phyloP scores from a whole-genome alignment of 2,888 invertebrate genomes.

The Lithophane socia region DNA sequence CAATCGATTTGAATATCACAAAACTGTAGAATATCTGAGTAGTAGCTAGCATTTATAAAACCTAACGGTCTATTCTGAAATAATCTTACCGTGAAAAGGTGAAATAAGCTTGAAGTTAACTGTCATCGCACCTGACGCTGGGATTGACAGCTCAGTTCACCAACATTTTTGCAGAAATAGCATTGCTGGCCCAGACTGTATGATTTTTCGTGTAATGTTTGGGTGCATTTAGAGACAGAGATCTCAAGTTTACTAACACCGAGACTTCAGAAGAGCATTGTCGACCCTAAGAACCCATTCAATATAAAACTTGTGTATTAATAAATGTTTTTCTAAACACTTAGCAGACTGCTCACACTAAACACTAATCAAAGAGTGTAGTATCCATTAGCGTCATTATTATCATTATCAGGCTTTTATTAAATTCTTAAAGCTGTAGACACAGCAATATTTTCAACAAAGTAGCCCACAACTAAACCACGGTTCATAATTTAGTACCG shows the following conservation, averaged over 20 bases:
- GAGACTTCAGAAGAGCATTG: neutral
- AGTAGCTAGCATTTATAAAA: neutral
- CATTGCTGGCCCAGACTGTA: neutral
- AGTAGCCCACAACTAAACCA: slow-evolving; percentile 20
- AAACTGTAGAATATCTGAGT: neutral
- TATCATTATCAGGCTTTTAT: slow-evolving; percentile 16
- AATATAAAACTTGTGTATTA: neutral
- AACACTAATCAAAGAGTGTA: neutral
- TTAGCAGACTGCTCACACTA: neutral
- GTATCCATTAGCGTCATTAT: slow-evolving; percentile 7
- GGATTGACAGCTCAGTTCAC: neutral
- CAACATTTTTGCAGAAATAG: neutral
- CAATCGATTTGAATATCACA: neutral
- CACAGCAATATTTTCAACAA: slow-evolving; percentile 20
- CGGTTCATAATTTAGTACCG: slow-evolving; percentile 2
- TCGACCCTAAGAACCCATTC: neutral
- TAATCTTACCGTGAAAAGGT: neutral
- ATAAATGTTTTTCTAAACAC: neutral
- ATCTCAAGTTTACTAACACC: neutral
- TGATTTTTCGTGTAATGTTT: neutral
- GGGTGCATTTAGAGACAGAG: neutral
- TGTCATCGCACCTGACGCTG: neutral
- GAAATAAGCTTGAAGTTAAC: neutral
- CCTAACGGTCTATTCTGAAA: neutral
- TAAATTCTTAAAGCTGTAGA: slow-evolving; percentile 4